Percentiles rank a stretch among this genome's conserved stretches.
These are phyloP conservation scores for Rhagoletis zephyria DNA, from an alignment of 1,140 invertebrate genomes.

Conservation along the genomic window DNA sequence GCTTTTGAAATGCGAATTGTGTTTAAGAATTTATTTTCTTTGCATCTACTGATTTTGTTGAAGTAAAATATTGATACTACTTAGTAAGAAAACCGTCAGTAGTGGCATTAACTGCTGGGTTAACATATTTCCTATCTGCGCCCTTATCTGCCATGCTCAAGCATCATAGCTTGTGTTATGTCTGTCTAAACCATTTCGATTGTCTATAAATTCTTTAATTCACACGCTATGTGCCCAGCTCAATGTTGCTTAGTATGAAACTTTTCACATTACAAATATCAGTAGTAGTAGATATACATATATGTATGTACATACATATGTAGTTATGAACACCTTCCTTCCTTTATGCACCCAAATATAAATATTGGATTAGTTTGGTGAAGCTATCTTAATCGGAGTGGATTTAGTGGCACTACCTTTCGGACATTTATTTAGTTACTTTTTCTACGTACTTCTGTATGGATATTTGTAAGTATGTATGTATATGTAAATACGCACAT, in stretches of 20 bases:
- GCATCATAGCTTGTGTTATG: constrained; percentile 55
- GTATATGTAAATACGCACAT: background rate
- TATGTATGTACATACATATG: background rate
- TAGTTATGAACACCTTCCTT: background rate
- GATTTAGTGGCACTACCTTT: background rate
- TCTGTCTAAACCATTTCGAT: constrained; percentile 68
- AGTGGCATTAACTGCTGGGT: background rate
- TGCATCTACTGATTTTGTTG: too few species aligned
- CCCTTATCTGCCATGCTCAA: background rate
- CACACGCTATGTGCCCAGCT: constrained; percentile 3
- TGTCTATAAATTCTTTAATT: constrained; percentile 67
- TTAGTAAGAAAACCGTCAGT: too few species aligned
- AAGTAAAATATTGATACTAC: too few species aligned
- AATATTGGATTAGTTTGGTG: constrained; percentile 1
- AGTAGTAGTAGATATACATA: background rate
- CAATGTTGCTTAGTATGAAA: background rate
- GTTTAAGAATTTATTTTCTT: too few species aligned
- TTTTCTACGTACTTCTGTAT: too few species aligned
- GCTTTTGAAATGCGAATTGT: too few species aligned
- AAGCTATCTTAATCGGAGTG: background rate
- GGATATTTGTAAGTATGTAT: background rate
- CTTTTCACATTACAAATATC: constrained; percentile 1
- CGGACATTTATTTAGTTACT: background rate
- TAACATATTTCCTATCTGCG: background rate
- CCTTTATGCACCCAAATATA: background rate